Base-by-base conservation (phyloP, 2,888 invertebrate species). In the Sphaerophoria rueppellii region DNA sequence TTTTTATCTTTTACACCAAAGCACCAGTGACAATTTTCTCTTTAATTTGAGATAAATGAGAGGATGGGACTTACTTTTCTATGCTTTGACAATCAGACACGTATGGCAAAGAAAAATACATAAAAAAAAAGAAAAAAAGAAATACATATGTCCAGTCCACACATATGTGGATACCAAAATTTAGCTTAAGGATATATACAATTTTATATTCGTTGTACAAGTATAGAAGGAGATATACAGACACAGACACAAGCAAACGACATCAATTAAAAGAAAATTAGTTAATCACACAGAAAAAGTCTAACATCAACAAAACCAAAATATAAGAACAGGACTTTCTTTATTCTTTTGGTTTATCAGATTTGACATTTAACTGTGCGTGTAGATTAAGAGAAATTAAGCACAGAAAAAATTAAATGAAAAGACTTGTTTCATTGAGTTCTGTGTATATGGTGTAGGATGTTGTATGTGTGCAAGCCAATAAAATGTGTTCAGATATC, bases 241-340 rank as follows among this genome's bases (percentile, higher is more conserved):
- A 77, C 63, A 71, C 14, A 69, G 37, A 77, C 63, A 81, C 71
- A 82, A 63, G 78, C 78, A 69, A 16, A 82, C 57, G 61, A 77
- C 78, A 78, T 46, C 61, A 82, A 48, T 70, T 67, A 65, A 46
- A 73, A 71, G 14, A 63, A 61, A 74, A 76, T 69, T 60, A 67
- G 55, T 63, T 63, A 77, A 77, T 55, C 77, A 71, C 61, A 78
- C 43, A 40, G 7, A 40, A 54, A 60, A 46, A 60, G n/a, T 54
- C 24, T 46, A 43, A 73, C 65, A 16, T 46, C n/a, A 35, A 63
- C 34, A 67, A 24, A 9, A 74, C 65, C 11, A 48, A 32, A 32
- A 12, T 11, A 4, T 11, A 43, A 6, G 4, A 43, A 57, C 52
- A 67, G 40, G 24, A n/a, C 52, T 54, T 54, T 24, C 6, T 11